Base-by-base conservation (phyloP, 2,888 invertebrate genomes). In the Lepidochrysops patricia region DNA sequence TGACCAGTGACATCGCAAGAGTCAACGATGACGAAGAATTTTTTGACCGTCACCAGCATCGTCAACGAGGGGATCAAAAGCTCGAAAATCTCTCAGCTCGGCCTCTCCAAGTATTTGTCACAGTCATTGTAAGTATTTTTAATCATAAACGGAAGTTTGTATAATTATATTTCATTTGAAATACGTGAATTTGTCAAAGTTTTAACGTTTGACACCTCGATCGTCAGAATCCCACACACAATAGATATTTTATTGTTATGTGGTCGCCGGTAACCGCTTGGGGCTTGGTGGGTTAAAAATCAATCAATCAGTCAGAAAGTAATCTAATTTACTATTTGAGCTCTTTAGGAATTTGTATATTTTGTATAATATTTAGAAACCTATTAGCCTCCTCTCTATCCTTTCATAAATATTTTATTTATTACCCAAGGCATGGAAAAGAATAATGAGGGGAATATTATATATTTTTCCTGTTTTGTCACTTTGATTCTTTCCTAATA, bases 1-100 rank as follows among this genome's bases (percentile, higher is more conserved):
- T 69, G 69, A 70, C 67, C 75, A 86, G 80, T 86, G 87, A 71
- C 84, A 73, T 82, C 87, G 66, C 82, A 86, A 74, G 86, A 85
- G 75, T 86, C 87, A 60, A 84, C 83, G 62, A 88, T 89, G 82
- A 89, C 88, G 82, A 90, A 90, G 81, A 91, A 91, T 78, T 91
- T 91, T 80, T 82, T 91, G 77, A 90, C 91, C 68, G 90, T 91
- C 63, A 90, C 90, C 76, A 91, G 84, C 73, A 87, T 89, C 73
- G 93, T 94, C 89, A 91, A 94, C 79, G 94, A 94, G 77, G 94
- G 94, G 66, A 91, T 94, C 76, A 93, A 93, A 79, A 93, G 93
- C 74, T 93, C 93, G 90, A 93, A 93, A 78, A 93, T 94, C 70
- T 91, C 93, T 69, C 93, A 93, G 84, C 89, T 94, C 76, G 94